A percentile compares a stretch with the other conserved stretches of the same genome.
phyloP scores from a whole-genome alignment of 2,797 vertebrate species.

The Choloepus didactylus region DNA sequence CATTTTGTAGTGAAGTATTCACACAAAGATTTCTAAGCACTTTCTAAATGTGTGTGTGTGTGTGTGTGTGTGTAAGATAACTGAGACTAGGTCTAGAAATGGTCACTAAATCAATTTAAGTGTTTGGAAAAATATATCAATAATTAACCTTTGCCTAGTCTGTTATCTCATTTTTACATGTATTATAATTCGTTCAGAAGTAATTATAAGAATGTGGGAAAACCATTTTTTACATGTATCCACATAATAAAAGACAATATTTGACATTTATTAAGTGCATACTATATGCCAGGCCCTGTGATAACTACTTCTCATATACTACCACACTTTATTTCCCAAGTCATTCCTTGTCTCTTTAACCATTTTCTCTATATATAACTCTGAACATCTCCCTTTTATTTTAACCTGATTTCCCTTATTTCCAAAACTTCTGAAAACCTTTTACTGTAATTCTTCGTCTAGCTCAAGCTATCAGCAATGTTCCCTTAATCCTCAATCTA shows the following conservation, averaged over 20 bases:
- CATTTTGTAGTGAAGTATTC: not conserved
- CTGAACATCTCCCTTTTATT: not conserved
- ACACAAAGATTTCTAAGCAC: not conserved
- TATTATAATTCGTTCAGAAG: not conserved
- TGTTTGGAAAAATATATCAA: not conserved
- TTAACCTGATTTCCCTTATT: not conserved
- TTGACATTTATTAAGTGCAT: not conserved
- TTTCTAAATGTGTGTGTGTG: not conserved
- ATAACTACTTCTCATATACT: not conserved
- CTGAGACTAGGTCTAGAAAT: not conserved
- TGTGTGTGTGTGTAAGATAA: not conserved
- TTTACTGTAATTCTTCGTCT: not conserved
- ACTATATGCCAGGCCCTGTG: not conserved
- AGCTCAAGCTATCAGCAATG: not conserved
- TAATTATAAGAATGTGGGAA: not conserved
- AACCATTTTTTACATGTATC: not conserved
- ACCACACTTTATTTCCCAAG: not conserved
- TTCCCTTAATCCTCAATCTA: not conserved
- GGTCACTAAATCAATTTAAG: not conserved
- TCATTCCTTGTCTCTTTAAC: not conserved
- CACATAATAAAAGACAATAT: not conserved
- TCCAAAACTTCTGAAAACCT: not conserved
- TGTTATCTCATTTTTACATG: conserved; percentile 14
- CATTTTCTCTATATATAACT: not conserved
- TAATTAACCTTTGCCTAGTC: not conserved